Percentiles rank a stretch among this genome's conserved stretches.
phyloP scores from a whole-genome alignment of 2,888 invertebrate genomes.

The Philhelius pedissequus region DNA sequence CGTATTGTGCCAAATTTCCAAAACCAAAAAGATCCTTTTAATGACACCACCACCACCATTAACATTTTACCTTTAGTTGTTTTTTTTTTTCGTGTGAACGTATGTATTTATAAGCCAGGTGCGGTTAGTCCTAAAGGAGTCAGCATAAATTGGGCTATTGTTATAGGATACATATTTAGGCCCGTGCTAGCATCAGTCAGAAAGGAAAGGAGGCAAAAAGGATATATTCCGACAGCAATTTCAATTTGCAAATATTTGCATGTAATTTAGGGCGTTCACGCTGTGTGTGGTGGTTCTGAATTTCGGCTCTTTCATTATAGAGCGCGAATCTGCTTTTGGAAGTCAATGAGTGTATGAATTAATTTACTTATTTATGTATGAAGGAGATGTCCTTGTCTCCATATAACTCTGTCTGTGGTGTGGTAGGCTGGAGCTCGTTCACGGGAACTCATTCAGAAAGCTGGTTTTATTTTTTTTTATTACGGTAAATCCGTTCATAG shows the following conservation, averaged over 20 bases:
- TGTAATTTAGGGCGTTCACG: slow-evolving; percentile 25
- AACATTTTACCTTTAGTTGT: not conserved
- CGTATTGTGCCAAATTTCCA: not conserved
- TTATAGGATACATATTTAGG: not conserved
- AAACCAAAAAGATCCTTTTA: slow-evolving; percentile 18
- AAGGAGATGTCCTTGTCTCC: not conserved
- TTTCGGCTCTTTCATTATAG: not conserved
- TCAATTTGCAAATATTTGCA: slow-evolving; percentile 59
- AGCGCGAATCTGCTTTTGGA: slow-evolving; percentile 1
- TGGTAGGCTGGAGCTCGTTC: not conserved
- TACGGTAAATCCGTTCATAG: slow-evolving; percentile 7
- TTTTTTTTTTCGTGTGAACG: too few species aligned
- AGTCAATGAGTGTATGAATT: slow-evolving; percentile 35
- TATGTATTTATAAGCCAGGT: not conserved
- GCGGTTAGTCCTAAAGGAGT: not conserved
- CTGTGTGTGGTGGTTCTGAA: not conserved
- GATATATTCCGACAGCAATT: slow-evolving; percentile 40
- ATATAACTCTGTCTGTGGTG: not conserved
- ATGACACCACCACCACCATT: not conserved
- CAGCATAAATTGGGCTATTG: not conserved
- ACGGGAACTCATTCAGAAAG: slow-evolving; percentile 18
- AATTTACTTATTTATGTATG: slow-evolving; percentile 12
- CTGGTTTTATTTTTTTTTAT: slow-evolving; percentile 8
- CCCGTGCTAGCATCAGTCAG: not conserved
- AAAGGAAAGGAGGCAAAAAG: not conserved